phyloP scores from a whole-genome alignment of 2,113 vertebrate genomes.

The Copsychus sechellarum region DNA sequence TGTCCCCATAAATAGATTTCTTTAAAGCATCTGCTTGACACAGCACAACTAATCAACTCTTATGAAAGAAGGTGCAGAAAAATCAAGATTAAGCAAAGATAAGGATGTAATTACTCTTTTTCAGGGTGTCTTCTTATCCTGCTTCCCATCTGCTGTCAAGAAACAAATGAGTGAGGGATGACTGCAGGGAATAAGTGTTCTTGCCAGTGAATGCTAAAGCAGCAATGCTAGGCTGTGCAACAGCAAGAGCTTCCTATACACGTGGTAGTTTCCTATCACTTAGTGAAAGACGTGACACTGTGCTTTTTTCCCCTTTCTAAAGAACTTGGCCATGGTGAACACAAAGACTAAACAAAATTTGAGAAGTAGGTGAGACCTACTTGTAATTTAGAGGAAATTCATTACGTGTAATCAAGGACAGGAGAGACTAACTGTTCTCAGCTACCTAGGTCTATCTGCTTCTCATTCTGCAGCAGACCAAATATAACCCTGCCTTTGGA shows the following conservation, averaged over 20 bases:
- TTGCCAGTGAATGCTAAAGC: background rate
- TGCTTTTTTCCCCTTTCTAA: background rate
- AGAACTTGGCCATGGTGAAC: background rate
- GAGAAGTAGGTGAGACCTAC: background rate
- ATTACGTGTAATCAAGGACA: background rate
- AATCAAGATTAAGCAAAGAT: conserved; percentile 28
- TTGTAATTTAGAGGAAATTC: background rate
- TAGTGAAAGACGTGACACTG: background rate
- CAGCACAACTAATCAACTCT: background rate
- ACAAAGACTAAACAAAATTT: background rate
- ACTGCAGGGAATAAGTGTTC: background rate
- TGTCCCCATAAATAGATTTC: conserved; percentile 1
- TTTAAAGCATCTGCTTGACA: conserved; percentile 3
- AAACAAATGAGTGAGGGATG: background rate
- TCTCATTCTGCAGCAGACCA: background rate
- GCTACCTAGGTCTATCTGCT: background rate
- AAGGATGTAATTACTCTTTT: conserved; percentile 19
- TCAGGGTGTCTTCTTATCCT: conserved; percentile 10
- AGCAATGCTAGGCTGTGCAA: background rate
- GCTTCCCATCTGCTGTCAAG: conserved; percentile 1
- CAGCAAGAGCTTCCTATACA: background rate
- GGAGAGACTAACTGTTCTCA: background rate
- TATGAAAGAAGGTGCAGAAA: conserved; percentile 34
- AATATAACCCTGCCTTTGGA: background rate
- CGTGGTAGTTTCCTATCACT: background rate